Percentiles rank a stretch among this genome's conserved stretches.
Conservation (phyloP, 2,797 vertebrate species). For the Lycodopsis pacificus region DNA sequence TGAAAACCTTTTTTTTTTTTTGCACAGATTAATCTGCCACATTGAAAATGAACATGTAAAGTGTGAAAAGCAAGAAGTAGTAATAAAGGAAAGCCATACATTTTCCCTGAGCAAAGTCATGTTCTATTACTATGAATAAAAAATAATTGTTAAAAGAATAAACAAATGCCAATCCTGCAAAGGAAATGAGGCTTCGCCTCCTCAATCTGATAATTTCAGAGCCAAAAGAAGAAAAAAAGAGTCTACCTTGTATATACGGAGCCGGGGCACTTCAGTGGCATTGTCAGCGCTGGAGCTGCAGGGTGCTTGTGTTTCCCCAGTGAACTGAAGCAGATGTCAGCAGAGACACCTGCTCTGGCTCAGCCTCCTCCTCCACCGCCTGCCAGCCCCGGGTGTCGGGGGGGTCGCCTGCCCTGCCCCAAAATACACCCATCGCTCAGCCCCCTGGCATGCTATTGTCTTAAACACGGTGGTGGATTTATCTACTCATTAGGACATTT, state of each 20-base stretch:
- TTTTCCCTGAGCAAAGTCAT: constrained; percentile 7
- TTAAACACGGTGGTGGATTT: constrained; percentile 66
- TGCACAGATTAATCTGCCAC: constrained; percentile 37
- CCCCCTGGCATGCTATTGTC: constrained; percentile 76
- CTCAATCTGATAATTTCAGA: not conserved
- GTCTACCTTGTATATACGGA: constrained; percentile 77
- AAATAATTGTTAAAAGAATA: not conserved
- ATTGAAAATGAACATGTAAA: constrained; percentile 33
- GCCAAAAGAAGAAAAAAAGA: constrained; percentile 45
- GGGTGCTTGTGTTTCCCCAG: constrained; percentile 78
- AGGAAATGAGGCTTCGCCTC: not conserved
- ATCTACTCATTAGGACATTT: constrained; percentile 62
- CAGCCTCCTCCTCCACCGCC: constrained; percentile 72
- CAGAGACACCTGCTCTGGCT: constrained; percentile 81
- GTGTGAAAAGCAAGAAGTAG: constrained; percentile 17
- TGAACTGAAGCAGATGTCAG: constrained; percentile 83
- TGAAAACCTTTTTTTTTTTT: constrained; percentile 41
- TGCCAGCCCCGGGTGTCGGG: constrained; percentile 52
- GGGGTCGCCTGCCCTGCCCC: constrained; percentile 72
- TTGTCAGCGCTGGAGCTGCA: constrained; percentile 71
- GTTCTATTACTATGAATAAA: not conserved
- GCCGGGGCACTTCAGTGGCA: constrained; percentile 66
- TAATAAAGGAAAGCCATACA: not conserved
- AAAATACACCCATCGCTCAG: constrained; percentile 72
- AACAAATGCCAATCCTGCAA: not conserved